A percentile compares a stretch with the other conserved stretches of the same genome.
Evolutionary conservation across 2,888 invertebrate genomes (phyloP).

Genomic region (Catotricha subobsoleta): DNA sequence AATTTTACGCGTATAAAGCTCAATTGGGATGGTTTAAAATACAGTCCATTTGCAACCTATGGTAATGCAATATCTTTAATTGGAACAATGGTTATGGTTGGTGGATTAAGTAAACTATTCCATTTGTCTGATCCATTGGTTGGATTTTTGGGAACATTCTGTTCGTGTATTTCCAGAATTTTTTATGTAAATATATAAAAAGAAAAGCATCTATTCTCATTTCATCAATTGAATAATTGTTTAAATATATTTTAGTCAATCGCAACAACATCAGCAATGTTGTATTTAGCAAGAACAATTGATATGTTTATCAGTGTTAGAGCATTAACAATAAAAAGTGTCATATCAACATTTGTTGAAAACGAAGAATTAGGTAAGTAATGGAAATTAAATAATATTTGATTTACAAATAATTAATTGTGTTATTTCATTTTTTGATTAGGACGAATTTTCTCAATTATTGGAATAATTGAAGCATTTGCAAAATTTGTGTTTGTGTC

Average conservation of each 20-base stretch:
- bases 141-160: conserved; percentile 23
- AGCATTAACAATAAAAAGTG: conserved; percentile 26
- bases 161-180: conserved; percentile 22
- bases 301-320: conserved; percentile 26
- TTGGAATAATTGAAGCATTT: conserved; percentile 27
- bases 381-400: neutral
- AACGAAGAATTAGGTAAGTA: conserved; percentile 24
- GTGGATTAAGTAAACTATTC: conserved; percentile 24
- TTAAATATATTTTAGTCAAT: conserved; percentile 19
- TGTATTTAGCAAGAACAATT: conserved; percentile 22
- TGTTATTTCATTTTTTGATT: neutral
- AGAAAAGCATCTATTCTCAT: neutral
- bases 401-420: conserved; percentile 1
- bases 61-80: conserved; percentile 20
- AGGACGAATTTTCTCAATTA: conserved; percentile 18
- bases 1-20: conserved; percentile 22
- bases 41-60: conserved; percentile 22
- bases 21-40: conserved; percentile 27
- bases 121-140: conserved; percentile 24
- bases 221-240: neutral
- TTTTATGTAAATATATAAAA: conserved; percentile 20
- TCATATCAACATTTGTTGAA: conserved; percentile 25
- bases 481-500: conserved; percentile 25
- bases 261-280: conserved; percentile 19
- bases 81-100: conserved; percentile 27